Conservation (phyloP, 2,113 vertebrate species). For the Stictonetta naevosa region DNA sequence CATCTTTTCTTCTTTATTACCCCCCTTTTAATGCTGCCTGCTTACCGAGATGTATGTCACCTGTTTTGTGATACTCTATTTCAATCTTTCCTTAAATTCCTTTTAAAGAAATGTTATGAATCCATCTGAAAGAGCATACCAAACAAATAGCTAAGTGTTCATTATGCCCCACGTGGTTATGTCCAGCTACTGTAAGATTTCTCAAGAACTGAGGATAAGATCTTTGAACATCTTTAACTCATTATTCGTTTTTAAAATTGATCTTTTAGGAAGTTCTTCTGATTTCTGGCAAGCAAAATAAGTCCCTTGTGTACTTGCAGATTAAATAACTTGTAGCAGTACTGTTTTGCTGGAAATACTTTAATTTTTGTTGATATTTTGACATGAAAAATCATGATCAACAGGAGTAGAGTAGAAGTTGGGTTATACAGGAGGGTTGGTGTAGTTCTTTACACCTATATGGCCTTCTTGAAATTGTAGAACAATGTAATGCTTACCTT, state of each 20-base stretch:
- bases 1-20: background rate
- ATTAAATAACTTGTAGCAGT: background rate
- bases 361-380: background rate
- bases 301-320: background rate
- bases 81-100: background rate
- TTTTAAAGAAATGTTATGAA: background rate
- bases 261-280: background rate
- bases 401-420: background rate
- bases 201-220: background rate
- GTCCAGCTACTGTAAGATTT: background rate
- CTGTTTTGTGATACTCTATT: background rate
- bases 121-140: background rate
- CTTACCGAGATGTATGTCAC: background rate
- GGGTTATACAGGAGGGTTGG: background rate
- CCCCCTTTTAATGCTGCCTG: background rate
- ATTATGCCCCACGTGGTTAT: background rate
- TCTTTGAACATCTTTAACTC: background rate
- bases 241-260: background rate
- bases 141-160: background rate
- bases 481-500: background rate
- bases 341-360: background rate
- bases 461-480: background rate
- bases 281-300: background rate
- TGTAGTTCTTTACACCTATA: background rate
- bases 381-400: background rate